A percentile compares a stretch with the other conserved stretches of the same genome.
Conservation (phyloP, 1,140 invertebrate genomes). For the Dufourea novaeangliae region DNA sequence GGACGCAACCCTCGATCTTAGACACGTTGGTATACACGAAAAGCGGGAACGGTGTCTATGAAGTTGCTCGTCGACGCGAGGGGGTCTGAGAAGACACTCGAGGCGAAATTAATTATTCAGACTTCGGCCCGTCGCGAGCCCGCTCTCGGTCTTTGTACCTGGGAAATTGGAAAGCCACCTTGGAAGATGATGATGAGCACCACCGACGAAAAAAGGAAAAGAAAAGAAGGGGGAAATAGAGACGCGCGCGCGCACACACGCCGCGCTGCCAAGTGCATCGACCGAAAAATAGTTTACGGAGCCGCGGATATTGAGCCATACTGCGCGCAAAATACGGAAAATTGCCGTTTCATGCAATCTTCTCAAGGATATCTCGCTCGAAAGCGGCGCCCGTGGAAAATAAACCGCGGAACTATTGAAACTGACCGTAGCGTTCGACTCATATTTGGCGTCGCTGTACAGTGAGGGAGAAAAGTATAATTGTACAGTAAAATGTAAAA, state of each 20-base stretch:
- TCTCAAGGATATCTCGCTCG: no score
- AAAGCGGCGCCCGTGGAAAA: background rate
- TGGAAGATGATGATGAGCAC: slow-evolving; percentile 27
- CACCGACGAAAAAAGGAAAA: slow-evolving; percentile 8
- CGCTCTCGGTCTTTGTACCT: slow-evolving; percentile 50
- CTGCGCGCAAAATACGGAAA: background rate
- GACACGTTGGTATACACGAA: slow-evolving; percentile 17
- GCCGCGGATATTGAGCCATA: slow-evolving; percentile 15
- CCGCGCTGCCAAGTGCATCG: slow-evolving; percentile 42
- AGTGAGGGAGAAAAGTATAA: no score
- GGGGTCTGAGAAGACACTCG: slow-evolving; percentile 61
- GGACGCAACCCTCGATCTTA: background rate
- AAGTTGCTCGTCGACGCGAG: slow-evolving; percentile 35
- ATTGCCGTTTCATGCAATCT: background rate
- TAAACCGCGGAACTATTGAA: background rate
- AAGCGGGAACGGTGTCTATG: slow-evolving; percentile 42
- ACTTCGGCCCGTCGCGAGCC: slow-evolving; percentile 43
- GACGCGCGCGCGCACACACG: no score
- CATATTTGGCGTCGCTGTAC: no score
- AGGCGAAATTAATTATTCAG: slow-evolving; percentile 62
- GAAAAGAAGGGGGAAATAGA: background rate
- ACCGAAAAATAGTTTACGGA: slow-evolving; percentile 43
- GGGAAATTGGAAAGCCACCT: slow-evolving; percentile 53
- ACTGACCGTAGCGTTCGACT: no score
- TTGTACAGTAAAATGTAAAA: no score